Evolutionary conservation across 2,888 invertebrate species (phyloP).

Genomic region (Sinelater perroti): DNA sequence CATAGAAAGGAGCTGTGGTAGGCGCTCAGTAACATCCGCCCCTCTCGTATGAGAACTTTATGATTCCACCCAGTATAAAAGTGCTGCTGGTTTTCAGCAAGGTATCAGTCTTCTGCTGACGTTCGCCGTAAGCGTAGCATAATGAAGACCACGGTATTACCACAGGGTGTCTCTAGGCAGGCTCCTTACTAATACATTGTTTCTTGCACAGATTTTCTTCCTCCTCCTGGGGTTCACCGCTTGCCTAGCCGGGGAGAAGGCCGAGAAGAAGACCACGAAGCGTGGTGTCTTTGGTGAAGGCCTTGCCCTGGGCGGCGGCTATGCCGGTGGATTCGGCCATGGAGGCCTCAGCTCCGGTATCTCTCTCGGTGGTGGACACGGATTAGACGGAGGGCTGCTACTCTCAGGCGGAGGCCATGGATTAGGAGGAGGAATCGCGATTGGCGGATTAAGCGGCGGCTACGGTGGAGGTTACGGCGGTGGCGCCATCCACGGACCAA

Average conservation of each 20-base stretch:
- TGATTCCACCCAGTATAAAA: slow-evolving; percentile 51
- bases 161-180: slow-evolving; percentile 10
- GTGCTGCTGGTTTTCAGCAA: slow-evolving; percentile 39
- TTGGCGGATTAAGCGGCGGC: slow-evolving; percentile 26
- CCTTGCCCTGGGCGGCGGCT: slow-evolving; percentile 50
- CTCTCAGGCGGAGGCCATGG: slow-evolving; percentile 16
- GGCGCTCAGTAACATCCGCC: slow-evolving; percentile 47
- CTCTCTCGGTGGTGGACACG: slow-evolving; percentile 20
- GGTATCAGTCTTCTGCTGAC: slow-evolving; percentile 55
- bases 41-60: slow-evolving; percentile 46
- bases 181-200: slow-evolving; percentile 5
- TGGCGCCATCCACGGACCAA: slow-evolving; percentile 21
- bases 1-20: slow-evolving; percentile 47
- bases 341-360: no score
- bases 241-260: slow-evolving; percentile 53
- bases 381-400: slow-evolving; percentile 19
- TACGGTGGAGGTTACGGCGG: slow-evolving; percentile 30
- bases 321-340: slow-evolving; percentile 32
- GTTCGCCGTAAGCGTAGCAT: slow-evolving; percentile 45
- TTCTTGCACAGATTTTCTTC: slow-evolving; percentile 58
- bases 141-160: slow-evolving; percentile 56
- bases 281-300: slow-evolving; percentile 61
- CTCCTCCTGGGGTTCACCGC: slow-evolving; percentile 60
- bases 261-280: slow-evolving; percentile 58
- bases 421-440: slow-evolving; percentile 27